Evolutionary conservation across 2,113 vertebrate species (phyloP).

Genomic region (Cygnus atratus): DNA sequence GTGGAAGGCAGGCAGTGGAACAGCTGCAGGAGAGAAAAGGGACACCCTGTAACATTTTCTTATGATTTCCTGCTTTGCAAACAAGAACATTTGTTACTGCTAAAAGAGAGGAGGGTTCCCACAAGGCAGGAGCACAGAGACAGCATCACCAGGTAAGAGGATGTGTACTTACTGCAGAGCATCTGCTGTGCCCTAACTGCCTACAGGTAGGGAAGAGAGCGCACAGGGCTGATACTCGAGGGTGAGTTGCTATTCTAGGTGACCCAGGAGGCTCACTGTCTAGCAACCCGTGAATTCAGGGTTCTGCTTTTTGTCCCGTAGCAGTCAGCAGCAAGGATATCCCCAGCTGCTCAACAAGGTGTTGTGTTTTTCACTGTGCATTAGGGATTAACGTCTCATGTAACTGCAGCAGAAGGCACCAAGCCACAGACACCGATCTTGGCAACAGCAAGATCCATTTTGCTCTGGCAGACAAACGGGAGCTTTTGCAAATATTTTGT

Average conservation of each 20-base stretch:
- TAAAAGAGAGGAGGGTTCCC: neutral
- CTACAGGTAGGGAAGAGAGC: fast-evolving
- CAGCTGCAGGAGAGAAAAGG: neutral
- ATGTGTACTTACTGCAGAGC: neutral
- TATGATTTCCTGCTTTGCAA: neutral
- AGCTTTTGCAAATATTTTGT: neutral
- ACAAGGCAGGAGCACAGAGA: neutral
- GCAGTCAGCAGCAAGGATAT: neutral
- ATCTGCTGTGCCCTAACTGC: neutral
- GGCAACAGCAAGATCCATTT: neutral
- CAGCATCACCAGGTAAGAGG: neutral
- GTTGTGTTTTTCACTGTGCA: neutral
- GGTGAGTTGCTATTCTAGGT: neutral
- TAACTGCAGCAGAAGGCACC: neutral
- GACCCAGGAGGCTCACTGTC: neutral
- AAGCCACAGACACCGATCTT: neutral
- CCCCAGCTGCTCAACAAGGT: neutral
- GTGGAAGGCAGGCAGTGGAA: neutral
- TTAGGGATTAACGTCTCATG: neutral
- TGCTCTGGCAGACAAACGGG: neutral
- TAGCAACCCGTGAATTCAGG: neutral
- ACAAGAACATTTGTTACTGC: neutral
- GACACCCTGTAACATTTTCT: neutral
- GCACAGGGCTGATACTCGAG: neutral
- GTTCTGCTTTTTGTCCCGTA: neutral